Evolutionary conservation across 2,113 vertebrate species (phyloP), one percentile per base, ranked within the genome.

Genomic region (Burhinus oedicnemus): DNA sequence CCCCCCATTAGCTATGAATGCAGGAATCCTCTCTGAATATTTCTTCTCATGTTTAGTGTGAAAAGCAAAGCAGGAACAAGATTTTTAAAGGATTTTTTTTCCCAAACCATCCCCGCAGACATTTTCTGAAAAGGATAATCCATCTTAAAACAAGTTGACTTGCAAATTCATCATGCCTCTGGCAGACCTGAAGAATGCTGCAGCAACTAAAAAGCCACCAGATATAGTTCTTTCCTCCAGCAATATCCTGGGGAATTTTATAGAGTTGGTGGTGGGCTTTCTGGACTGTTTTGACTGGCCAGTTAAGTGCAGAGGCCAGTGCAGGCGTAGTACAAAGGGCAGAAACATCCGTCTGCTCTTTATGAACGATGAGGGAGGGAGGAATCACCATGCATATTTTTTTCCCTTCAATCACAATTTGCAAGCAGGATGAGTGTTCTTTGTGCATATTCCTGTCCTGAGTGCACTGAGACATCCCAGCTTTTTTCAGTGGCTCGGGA

Each of bases 111-210:
- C 74, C 87, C 55, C 0, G 1, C 38, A 92, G 96, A 93, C 83
- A 68, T 94, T 92, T 95, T 93, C 75, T 90, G 83, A 81, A 93
- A 93, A 94, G 90, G 85, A 77, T 95, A 93, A 96, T 96, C 92
- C 88, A 81, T 93, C 76, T 93, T 81, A 88, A 91, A 96, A 74
- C 49, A 68, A 15, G 58, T 94, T 95, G 95, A 90, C 93, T 95
- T 97, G 92, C 92, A 97, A 96, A 95, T 94, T 92, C 9, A 5
- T 83, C 78, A 20, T 78, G 76, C 85, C 51, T 77, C 85, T 94
- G 76, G 83, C 88, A 90, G 79, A 75, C 58, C 4, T 9, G 38
- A 82, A 90, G 93, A 94, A 81, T 68, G 58, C 88, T 90, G 60
- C 88, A 78, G 75, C 45, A 51, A 26, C 85, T 81, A 5, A 89